phyloP scores from a whole-genome alignment of 2,888 invertebrate genomes.

The Mechanitis mazaeus region DNA sequence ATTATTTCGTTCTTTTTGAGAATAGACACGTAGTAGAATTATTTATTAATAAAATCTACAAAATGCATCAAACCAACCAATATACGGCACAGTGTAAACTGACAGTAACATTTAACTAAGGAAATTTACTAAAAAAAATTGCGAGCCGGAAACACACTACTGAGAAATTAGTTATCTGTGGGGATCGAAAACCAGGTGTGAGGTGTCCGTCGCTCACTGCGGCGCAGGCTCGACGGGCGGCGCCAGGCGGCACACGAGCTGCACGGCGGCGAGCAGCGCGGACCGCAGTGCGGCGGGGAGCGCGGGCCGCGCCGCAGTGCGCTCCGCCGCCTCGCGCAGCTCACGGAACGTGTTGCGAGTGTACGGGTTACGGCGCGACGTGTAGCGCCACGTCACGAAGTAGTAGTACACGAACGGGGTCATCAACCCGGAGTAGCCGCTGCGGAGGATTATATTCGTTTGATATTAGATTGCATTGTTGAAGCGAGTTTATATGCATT shows the following conservation, averaged over 20 bases:
- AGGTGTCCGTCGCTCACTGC: constrained; percentile 36
- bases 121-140: no score
- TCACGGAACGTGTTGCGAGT: constrained; percentile 95
- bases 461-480: no score
- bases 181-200: not conserved
- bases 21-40: no score
- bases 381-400: constrained; percentile 92
- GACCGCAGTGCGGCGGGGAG: constrained; percentile 81
- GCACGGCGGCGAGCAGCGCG: constrained; percentile 78
- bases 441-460: constrained; percentile 49
- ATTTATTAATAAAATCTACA: no score
- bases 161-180: not conserved
- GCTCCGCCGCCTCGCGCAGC: constrained; percentile 84
- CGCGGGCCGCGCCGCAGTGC: constrained; percentile 79
- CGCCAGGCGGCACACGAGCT: constrained; percentile 85
- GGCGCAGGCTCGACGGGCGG: constrained; percentile 74
- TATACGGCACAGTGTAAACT: no score
- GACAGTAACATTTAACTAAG: no score
- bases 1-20: no score
- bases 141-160: not conserved
- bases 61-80: no score
- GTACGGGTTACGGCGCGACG: constrained; percentile 96
- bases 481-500: no score
- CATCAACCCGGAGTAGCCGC: constrained; percentile 92
- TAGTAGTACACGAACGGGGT: constrained; percentile 98